Conservation (phyloP, 2,888 invertebrate genomes). For the Polymixis lichenea region DNA sequence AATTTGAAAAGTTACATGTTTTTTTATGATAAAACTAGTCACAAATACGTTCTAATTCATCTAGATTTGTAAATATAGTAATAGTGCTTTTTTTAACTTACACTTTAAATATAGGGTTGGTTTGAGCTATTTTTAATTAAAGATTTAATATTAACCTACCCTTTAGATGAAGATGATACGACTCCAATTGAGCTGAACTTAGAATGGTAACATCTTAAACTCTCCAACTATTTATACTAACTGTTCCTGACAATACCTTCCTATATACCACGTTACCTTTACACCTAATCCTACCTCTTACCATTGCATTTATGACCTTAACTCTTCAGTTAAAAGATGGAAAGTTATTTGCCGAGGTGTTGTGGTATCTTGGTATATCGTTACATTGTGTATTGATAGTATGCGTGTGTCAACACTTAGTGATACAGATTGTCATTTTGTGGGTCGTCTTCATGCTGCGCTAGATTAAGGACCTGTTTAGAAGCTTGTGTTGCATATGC, state of each 20-base stretch:
- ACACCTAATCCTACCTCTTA: conserved; percentile 7
- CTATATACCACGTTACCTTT: conserved; percentile 58
- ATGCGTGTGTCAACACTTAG: conserved; percentile 65
- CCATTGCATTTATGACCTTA: conserved; percentile 53
- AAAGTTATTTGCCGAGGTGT: background rate
- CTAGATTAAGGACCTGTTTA: conserved; percentile 19
- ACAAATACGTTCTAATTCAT: background rate
- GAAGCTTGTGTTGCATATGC: background rate
- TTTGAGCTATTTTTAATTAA: background rate
- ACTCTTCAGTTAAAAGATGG: background rate
- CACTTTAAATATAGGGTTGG: background rate
- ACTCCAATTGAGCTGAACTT: conserved; percentile 67
- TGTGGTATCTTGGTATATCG: conserved; percentile 21
- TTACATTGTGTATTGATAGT: conserved; percentile 61
- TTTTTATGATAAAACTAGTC: background rate
- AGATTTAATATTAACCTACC: conserved; percentile 20
- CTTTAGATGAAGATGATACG: conserved; percentile 63
- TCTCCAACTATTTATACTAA: conserved; percentile 81
- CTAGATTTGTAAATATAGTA: background rate
- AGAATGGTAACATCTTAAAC: conserved; percentile 76
- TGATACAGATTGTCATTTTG: conserved; percentile 57
- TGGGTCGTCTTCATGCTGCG: conserved; percentile 48
- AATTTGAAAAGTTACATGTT: background rate
- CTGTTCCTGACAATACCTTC: conserved; percentile 72
- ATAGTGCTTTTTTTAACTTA: background rate